phyloP scores from a whole-genome alignment of 1,140 invertebrate genomes.

The Drosophila ambigua region DNA sequence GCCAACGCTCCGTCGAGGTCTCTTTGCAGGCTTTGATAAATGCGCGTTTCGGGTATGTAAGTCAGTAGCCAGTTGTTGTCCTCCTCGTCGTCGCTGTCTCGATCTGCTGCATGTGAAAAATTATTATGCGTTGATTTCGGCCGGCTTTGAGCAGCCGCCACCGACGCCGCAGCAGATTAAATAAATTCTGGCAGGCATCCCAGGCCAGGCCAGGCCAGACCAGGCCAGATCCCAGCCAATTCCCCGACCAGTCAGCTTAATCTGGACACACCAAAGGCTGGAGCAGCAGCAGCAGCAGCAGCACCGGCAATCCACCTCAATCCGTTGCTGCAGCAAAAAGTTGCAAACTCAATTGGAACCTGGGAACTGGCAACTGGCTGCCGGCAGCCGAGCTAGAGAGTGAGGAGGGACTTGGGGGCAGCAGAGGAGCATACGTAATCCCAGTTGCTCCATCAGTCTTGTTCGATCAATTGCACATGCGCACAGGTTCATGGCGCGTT shows the following conservation, averaged over 20 bases:
- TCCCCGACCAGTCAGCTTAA: conserved; percentile 60
- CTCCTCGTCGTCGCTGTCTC: conserved; percentile 25
- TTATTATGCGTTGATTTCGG: conserved; percentile 73
- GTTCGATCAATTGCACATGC: conserved; percentile 83
- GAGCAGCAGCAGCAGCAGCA: conserved; percentile 1
- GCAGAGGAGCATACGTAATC: conserved; percentile 64
- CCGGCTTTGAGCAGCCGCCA: conserved; percentile 70
- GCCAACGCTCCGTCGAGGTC: conserved; percentile 2
- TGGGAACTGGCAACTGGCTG: conserved; percentile 32
- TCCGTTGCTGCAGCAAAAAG: conserved; percentile 60
- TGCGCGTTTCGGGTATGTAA: conserved; percentile 80
- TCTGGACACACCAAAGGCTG: conserved; percentile 52
- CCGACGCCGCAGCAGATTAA: conserved; percentile 80
- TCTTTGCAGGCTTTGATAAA: conserved; percentile 71
- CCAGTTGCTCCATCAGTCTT: conserved; percentile 83
- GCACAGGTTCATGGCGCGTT: conserved; percentile 67
- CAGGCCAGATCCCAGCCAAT: conserved; percentile 17
- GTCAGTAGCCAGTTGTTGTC: conserved; percentile 78
- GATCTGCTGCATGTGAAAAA: conserved; percentile 74
- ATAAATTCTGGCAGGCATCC: conserved; percentile 74
- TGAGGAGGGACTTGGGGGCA: neutral
- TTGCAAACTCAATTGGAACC: conserved; percentile 81
- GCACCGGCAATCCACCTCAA: conserved; percentile 41
- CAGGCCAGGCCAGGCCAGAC: conserved; percentile 26
- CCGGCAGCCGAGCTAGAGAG: neutral